phyloP scores from a whole-genome alignment of 2,113 vertebrate species.

The Chaetura pelagica region DNA sequence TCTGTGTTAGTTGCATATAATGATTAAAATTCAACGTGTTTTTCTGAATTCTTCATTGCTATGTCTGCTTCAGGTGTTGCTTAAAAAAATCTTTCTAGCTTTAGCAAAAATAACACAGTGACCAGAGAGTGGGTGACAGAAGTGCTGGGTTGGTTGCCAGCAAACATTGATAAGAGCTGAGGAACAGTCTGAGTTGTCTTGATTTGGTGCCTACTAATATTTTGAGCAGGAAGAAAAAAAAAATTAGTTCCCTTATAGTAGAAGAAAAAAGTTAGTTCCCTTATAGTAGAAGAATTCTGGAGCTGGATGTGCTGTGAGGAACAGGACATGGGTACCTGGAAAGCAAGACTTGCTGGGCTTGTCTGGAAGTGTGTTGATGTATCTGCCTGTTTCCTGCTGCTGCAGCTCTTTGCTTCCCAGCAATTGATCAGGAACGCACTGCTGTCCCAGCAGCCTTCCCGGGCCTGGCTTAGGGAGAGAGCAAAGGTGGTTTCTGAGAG shows the following conservation, averaged over 20 bases:
- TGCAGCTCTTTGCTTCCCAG: too few species aligned
- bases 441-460: too few species aligned
- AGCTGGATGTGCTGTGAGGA: background rate
- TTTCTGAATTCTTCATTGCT: background rate
- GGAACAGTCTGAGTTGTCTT: background rate
- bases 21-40: background rate
- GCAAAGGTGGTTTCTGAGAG: too few species aligned
- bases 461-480: too few species aligned
- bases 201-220: background rate
- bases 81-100: background rate
- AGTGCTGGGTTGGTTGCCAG: background rate
- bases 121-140: background rate
- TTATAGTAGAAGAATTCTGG: background rate
- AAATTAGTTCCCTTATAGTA: background rate
- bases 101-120: background rate
- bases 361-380: too few species aligned
- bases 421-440: too few species aligned
- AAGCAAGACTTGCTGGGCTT: background rate
- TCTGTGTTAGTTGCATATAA: background rate
- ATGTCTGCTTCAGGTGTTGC: background rate
- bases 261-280: background rate
- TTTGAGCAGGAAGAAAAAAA: background rate
- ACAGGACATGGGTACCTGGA: fast-evolving
- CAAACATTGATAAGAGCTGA: background rate
- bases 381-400: too few species aligned